Conservation (phyloP, 2,113 vertebrate species). For the Phaethon lepturus region DNA sequence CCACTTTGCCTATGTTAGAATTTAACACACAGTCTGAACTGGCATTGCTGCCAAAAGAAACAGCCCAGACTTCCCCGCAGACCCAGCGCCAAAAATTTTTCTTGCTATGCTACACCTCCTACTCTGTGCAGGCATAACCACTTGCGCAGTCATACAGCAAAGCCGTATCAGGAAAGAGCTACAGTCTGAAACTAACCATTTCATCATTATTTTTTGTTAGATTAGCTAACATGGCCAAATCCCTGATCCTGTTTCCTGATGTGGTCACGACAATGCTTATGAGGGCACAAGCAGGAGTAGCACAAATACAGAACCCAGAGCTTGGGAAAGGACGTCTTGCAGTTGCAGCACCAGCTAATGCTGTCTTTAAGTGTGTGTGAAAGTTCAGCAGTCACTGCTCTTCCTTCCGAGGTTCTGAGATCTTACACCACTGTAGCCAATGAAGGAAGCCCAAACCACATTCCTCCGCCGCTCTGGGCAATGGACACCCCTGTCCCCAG, state of each 20-base stretch:
- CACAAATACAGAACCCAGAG: not conserved
- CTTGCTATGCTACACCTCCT: not conserved
- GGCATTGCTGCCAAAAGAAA: not conserved
- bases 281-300: not conserved
- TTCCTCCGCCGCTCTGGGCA: not conserved
- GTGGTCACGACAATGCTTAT: not conserved
- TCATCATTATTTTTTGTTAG: not conserved
- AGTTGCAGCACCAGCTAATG: not conserved
- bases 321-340: not conserved
- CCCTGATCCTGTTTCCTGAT: not conserved
- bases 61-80: not conserved
- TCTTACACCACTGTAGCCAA: not conserved
- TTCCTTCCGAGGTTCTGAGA: not conserved
- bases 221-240: not conserved
- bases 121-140: not conserved
- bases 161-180: not conserved
- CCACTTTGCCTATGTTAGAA: not conserved
- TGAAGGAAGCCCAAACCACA: not conserved
- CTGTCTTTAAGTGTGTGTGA: not conserved
- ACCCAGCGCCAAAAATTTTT: not conserved
- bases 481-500: not conserved
- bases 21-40: not conserved
- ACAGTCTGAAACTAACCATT: not conserved
- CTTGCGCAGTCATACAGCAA: not conserved
- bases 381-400: not conserved